Conservation (phyloP, 2,113 vertebrate species). For the Piprites chloris region DNA sequence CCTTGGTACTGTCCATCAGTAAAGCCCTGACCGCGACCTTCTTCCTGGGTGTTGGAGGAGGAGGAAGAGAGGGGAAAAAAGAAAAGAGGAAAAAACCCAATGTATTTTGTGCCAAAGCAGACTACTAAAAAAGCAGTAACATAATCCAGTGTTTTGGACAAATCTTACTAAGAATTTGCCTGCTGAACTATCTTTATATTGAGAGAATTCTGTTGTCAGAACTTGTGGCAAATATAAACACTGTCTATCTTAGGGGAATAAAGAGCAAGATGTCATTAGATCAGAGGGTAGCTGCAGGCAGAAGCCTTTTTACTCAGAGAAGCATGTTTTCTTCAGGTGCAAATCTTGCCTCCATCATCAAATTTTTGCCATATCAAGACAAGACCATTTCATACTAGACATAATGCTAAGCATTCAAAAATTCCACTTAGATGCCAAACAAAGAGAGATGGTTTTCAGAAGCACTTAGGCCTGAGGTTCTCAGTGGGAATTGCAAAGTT, state of each 20-base stretch:
- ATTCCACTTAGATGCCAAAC: background rate
- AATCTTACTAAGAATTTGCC: background rate
- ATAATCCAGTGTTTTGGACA: background rate
- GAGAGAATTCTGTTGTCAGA: background rate
- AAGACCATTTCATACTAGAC: background rate
- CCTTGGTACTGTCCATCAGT: constrained; percentile 96
- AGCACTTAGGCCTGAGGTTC: background rate
- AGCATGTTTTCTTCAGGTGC: background rate
- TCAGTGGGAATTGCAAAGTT: background rate
- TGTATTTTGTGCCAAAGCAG: background rate
- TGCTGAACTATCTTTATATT: background rate
- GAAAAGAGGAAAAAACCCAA: background rate
- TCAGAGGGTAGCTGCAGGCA: background rate
- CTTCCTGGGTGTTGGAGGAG: constrained; percentile 77
- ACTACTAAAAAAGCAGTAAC: background rate
- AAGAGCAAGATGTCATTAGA: background rate
- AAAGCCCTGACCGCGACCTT: constrained; percentile 94
- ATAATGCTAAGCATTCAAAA: background rate
- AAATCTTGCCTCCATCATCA: background rate
- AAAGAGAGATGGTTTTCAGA: background rate
- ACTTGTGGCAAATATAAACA: background rate
- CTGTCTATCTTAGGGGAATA: background rate
- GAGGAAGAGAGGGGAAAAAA: background rate
- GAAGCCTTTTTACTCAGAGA: background rate
- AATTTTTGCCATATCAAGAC: background rate